Percentiles rank a stretch among this genome's conserved stretches.
These are phyloP conservation scores for Poecilia gillii DNA, from an alignment of 2,797 vertebrate genomes.

Conservation along the genomic window DNA sequence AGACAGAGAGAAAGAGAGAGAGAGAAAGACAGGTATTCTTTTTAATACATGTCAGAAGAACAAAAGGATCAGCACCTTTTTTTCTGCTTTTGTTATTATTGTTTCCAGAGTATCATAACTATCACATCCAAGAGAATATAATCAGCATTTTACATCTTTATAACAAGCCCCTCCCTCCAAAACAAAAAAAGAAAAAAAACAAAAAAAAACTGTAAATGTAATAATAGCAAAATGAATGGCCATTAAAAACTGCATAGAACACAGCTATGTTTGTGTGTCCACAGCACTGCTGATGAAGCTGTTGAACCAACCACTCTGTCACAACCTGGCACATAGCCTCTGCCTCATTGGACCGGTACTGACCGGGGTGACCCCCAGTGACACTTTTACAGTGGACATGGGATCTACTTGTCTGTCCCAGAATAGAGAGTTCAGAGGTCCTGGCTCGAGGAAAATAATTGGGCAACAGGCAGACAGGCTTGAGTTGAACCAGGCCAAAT, in stretches of 20 bases:
- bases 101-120: background rate
- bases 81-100: background rate
- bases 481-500: conserved; percentile 64
- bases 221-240: no score
- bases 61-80: background rate
- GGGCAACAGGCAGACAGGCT: conserved; percentile 64
- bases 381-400: conserved; percentile 58
- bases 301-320: conserved; percentile 16
- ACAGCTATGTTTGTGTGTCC: background rate
- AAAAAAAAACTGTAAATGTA: background rate
- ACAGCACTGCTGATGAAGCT: conserved; percentile 8
- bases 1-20: no score
- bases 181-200: background rate
- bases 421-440: conserved; percentile 66
- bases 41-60: background rate
- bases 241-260: conserved; percentile 5
- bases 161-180: background rate
- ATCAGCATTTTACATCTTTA: background rate
- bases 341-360: conserved; percentile 46
- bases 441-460: conserved; percentile 72
- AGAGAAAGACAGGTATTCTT: background rate
- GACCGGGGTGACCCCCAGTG: conserved; percentile 54
- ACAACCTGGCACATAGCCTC: conserved; percentile 32
- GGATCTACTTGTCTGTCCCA: conserved; percentile 50
- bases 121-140: background rate